Evolutionary conservation across 2,113 vertebrate genomes (phyloP).

Genomic region (Thunnus maccoyii): DNA sequence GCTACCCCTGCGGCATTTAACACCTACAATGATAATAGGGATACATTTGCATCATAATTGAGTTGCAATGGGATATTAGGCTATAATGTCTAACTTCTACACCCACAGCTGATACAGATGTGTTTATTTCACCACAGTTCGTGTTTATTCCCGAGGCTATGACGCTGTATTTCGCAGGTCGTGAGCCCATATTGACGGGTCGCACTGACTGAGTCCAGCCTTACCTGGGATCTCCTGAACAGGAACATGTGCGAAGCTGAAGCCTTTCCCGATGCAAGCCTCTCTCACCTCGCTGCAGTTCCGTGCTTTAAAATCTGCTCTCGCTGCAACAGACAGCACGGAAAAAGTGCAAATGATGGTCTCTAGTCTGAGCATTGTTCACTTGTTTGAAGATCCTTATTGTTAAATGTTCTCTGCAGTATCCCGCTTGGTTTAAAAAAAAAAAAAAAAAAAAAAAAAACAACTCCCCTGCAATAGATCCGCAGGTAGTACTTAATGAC

Average conservation of each 20-base stretch:
- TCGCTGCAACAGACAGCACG: slow-evolving; percentile 80
- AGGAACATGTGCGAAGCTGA: slow-evolving; percentile 91
- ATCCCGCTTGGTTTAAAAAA: slow-evolving; percentile 32
- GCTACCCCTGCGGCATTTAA: neutral
- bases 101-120: neutral
- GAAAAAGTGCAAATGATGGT: slow-evolving; percentile 84
- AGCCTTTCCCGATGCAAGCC: slow-evolving; percentile 89
- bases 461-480: slow-evolving; percentile 65
- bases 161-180: neutral
- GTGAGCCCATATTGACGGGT: neutral
- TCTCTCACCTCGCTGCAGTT: slow-evolving; percentile 93
- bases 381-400: slow-evolving; percentile 62
- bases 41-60: slow-evolving; percentile 19
- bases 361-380: slow-evolving; percentile 80
- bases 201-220: slow-evolving; percentile 36
- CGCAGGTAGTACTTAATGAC: slow-evolving; percentile 72
- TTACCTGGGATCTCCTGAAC: slow-evolving; percentile 95
- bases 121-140: neutral
- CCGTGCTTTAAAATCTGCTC: slow-evolving; percentile 87
- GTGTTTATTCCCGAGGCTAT: neutral
- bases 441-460: slow-evolving; percentile 9
- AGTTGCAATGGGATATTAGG: neutral
- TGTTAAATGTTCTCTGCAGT: slow-evolving; percentile 53
- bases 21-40: neutral
- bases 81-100: slow-evolving; percentile 7